Conservation (phyloP, 2,888 invertebrate species). For the Chouioia cunea region DNA sequence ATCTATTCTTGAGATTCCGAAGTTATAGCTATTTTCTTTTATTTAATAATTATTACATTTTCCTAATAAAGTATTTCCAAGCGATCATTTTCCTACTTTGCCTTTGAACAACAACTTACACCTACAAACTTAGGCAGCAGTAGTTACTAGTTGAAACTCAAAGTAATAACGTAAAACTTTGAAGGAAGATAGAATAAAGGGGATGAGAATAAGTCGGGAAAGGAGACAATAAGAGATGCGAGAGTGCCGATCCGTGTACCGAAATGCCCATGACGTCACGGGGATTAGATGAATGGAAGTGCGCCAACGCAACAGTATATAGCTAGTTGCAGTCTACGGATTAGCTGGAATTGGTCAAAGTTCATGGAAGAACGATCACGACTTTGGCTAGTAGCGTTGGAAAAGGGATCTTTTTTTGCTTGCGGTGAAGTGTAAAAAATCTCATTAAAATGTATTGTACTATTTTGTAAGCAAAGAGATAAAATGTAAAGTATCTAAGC, state of each 20-base stretch:
- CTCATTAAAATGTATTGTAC: too few species aligned
- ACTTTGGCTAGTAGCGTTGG: background rate
- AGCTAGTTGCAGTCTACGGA: conserved; percentile 27
- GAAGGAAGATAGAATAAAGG: background rate
- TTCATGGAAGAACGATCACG: conserved; percentile 40
- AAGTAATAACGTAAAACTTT: background rate
- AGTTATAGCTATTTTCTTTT: too few species aligned
- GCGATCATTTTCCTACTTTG: too few species aligned
- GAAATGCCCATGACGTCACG: conserved; percentile 32
- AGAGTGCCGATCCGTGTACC: conserved; percentile 43
- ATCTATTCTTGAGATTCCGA: too few species aligned
- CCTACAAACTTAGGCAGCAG: conserved; percentile 38
- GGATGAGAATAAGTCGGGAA: conserved; percentile 28
- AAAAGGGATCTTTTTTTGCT: background rate
- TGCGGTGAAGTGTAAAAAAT: too few species aligned
- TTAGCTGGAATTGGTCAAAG: conserved; percentile 35
- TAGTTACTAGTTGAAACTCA: conserved; percentile 25
- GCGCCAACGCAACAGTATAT: background rate
- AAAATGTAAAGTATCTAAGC: too few species aligned
- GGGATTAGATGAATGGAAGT: conserved; percentile 33
- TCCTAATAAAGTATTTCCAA: too few species aligned
- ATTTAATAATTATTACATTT: too few species aligned
- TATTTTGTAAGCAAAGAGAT: too few species aligned
- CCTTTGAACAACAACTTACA: too few species aligned
- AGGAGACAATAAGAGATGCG: conserved; percentile 29